These are phyloP conservation scores for Discoglossus pictus DNA, from an alignment of 2,797 vertebrate genomes.

Conservation along the genomic window DNA sequence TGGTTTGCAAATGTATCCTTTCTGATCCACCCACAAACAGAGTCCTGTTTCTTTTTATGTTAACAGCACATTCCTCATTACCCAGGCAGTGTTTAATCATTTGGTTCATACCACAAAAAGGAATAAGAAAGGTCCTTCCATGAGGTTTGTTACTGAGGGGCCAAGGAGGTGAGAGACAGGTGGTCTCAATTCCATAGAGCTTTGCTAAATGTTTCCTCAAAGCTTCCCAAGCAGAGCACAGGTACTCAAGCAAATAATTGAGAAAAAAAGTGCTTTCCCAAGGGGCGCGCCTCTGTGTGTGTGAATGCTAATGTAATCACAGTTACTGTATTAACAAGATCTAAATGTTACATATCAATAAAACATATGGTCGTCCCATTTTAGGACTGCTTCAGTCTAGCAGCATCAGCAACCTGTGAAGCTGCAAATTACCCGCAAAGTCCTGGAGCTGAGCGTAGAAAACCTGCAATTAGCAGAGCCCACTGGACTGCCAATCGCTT, in stretches of 20 bases:
- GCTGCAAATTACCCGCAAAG: conserved; percentile 44
- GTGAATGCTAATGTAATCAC: conserved; percentile 37
- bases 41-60: too few species aligned
- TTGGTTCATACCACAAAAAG: too few species aligned
- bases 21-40: too few species aligned
- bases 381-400: conserved; percentile 40
- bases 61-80: too few species aligned
- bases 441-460: conserved; percentile 32
- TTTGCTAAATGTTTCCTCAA: conserved; percentile 34
- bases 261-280: conserved; percentile 44
- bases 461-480: background rate
- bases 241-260: conserved; percentile 45
- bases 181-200: too few species aligned
- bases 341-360: conserved; percentile 47
- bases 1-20: too few species aligned
- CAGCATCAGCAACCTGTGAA: conserved; percentile 40
- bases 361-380: conserved; percentile 48
- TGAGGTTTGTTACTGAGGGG: too few species aligned
- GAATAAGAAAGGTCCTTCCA: too few species aligned
- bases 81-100: too few species aligned
- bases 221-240: conserved; percentile 25
- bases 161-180: too few species aligned
- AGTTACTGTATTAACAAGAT: conserved; percentile 44
- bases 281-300: conserved; percentile 35
- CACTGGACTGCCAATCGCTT: too few species aligned